Conservation (phyloP, 2,888 invertebrate species). For the Microctonus brassicae region DNA sequence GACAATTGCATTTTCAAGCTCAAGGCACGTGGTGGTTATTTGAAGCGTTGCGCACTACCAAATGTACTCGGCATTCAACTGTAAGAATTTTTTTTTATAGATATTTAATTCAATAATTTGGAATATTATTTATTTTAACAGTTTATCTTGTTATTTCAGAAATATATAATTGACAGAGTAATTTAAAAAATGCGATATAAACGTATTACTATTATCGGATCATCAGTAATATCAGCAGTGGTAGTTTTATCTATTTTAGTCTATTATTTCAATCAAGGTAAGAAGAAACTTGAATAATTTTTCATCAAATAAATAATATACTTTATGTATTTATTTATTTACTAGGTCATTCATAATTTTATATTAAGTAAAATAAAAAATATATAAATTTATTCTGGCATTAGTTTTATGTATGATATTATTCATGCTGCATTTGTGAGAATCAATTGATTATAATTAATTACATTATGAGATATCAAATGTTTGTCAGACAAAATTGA, state of each 20-base stretch:
- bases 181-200: conserved; percentile 57
- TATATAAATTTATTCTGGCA: no score
- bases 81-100: no score
- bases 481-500: background rate
- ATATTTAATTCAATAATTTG: no score
- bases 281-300: conserved; percentile 41
- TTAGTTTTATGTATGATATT: no score
- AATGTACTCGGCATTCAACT: no score
- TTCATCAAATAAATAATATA: background rate
- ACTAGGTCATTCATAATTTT: background rate
- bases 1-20: conserved; percentile 12
- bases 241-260: conserved; percentile 58
- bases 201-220: conserved; percentile 57
- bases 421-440: no score
- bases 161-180: background rate
- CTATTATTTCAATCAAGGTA: conserved; percentile 66
- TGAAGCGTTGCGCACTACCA: conserved; percentile 24
- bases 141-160: no score
- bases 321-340: background rate
- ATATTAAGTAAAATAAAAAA: background rate
- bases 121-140: no score
- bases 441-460: no score
- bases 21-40: conserved; percentile 19
- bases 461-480: no score
- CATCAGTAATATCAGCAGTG: conserved; percentile 54